Percentiles rank a stretch among this genome's conserved stretches.
phyloP scores from a whole-genome alignment of 2,113 vertebrate species.

The Dromiciops gliroides region DNA sequence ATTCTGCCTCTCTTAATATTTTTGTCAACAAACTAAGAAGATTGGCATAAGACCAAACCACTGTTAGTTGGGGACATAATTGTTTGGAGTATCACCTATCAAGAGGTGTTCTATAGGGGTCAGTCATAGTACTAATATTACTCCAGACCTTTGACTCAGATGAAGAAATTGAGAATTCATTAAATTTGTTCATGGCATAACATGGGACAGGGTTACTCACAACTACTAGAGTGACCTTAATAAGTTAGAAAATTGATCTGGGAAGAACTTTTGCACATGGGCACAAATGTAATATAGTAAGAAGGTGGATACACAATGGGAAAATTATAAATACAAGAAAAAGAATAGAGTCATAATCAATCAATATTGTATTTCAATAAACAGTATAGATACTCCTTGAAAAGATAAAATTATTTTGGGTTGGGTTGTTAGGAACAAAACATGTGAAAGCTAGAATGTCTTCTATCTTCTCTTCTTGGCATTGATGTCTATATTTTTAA shows the following conservation, averaged over 20 bases:
- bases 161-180: constrained; percentile 73
- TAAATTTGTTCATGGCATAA: constrained; percentile 50
- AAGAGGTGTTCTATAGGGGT: constrained; percentile 18
- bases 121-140: constrained; percentile 41
- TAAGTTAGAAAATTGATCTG: constrained; percentile 48
- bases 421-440: not conserved
- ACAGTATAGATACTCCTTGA: constrained; percentile 42
- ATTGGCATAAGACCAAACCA: constrained; percentile 56
- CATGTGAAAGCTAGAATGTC: constrained; percentile 21
- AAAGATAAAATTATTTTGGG: constrained; percentile 58
- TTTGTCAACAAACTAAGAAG: constrained; percentile 51
- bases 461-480: constrained; percentile 54
- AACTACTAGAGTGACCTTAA: constrained; percentile 64
- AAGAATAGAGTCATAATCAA: constrained; percentile 53
- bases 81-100: constrained; percentile 45
- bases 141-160: constrained; percentile 51
- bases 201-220: constrained; percentile 57
- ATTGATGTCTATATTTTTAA: constrained; percentile 48
- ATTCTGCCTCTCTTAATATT: constrained; percentile 34
- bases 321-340: constrained; percentile 41
- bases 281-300: constrained; percentile 56
- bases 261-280: constrained; percentile 21
- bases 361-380: constrained; percentile 35
- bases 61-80: not conserved
- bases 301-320: constrained; percentile 26